Conservation (phyloP, 2,797 vertebrate species). For the Catostomus latipinnis region DNA sequence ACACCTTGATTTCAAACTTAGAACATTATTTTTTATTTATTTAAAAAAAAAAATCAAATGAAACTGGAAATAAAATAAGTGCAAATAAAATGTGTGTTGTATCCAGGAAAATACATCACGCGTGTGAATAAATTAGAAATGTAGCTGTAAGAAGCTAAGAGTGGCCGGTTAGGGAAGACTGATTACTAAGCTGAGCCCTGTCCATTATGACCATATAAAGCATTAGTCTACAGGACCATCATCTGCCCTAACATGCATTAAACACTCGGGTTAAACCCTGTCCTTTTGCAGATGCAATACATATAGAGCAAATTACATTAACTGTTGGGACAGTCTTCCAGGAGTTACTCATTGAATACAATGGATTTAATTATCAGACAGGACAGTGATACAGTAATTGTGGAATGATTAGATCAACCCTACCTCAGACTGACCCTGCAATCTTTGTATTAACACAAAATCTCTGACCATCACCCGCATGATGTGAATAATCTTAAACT, state of each 20-base stretch:
- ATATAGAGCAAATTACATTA: slow-evolving; percentile 10
- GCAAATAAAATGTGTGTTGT: too few species aligned
- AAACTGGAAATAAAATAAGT: too few species aligned
- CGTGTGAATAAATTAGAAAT: background rate
- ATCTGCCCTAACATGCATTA: background rate
- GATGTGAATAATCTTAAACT: background rate
- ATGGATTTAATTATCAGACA: background rate
- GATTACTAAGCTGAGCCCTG: background rate
- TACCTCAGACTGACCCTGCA: background rate
- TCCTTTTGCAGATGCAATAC: slow-evolving; percentile 8
- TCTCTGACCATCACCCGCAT: slow-evolving; percentile 36
- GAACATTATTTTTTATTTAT: too few species aligned
- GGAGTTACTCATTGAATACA: background rate
- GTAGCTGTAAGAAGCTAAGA: slow-evolving; percentile 31
- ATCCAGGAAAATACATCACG: too few species aligned
- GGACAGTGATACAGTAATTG: slow-evolving; percentile 3
- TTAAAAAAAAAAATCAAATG: too few species aligned
- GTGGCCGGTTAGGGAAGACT: background rate
- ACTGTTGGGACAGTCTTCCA: background rate
- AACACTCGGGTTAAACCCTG: background rate
- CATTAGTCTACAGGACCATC: slow-evolving; percentile 1
- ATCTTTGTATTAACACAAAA: slow-evolving; percentile 1
- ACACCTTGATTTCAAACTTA: too few species aligned
- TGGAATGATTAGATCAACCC: slow-evolving; percentile 31
- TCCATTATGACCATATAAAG: background rate